phyloP scores from a whole-genome alignment of 2,888 invertebrate genomes.

The Dynastes tityus region DNA sequence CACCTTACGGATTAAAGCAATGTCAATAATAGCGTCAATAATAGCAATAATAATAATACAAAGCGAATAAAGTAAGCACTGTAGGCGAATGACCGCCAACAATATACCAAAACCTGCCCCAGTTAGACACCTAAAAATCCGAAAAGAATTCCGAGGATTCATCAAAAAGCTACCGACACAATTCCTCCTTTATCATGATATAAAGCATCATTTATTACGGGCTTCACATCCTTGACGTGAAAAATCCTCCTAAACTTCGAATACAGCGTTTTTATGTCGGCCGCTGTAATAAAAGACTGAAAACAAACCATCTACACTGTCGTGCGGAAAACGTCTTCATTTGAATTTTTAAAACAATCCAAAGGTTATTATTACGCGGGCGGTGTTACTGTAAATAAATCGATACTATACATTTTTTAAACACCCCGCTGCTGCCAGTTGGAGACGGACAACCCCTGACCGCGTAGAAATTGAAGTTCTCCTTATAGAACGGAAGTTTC shows the following conservation, averaged over 20 bases:
- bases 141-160: no score
- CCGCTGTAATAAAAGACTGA: neutral
- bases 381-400: slow-evolving; percentile 1
- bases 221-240: neutral
- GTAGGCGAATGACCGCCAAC: no score
- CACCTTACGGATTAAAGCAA: no score
- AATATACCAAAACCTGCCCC: no score
- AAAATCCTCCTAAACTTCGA: neutral
- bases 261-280: slow-evolving; percentile 2
- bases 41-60: no score
- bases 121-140: no score
- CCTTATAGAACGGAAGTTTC: no score
- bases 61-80: no score
- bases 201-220: neutral
- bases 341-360: slow-evolving; percentile 9
- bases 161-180: neutral
- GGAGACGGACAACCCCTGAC: neutral
- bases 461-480: no score
- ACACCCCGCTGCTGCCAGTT: neutral
- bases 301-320: neutral
- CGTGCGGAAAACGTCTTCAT: neutral
- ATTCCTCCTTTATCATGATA: neutral
- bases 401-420: neutral
- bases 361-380: neutral
- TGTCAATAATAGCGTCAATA: no score